A percentile compares a stretch with the other conserved stretches of the same genome.
phyloP scores from a whole-genome alignment of 2,113 vertebrate species.

The Cavia aperea region DNA sequence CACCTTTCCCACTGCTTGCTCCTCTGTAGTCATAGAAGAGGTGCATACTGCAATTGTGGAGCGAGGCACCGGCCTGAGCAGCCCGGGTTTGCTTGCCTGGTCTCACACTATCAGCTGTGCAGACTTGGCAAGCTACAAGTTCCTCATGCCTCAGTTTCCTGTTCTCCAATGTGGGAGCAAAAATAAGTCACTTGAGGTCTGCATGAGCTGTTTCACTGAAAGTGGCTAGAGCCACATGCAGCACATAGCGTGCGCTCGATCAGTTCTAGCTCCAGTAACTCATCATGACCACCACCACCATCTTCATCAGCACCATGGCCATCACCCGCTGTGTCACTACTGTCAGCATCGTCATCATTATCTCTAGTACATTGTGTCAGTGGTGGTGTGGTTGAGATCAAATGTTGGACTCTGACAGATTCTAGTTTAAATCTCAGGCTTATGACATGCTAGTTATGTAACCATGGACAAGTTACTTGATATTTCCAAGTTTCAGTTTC shows the following conservation, averaged over 20 bases:
- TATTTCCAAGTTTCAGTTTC: too few species aligned
- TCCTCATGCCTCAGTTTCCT: not conserved
- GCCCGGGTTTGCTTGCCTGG: not conserved
- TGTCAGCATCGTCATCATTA: fast-evolving
- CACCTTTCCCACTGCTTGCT: not conserved
- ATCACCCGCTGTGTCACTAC: fast-evolving
- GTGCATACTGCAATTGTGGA: not conserved
- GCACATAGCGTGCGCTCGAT: not conserved
- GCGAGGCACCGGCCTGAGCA: not conserved
- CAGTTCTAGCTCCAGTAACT: not conserved
- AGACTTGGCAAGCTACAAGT: not conserved
- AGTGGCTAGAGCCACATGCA: not conserved
- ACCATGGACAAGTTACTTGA: not conserved
- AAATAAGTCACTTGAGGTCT: not conserved
- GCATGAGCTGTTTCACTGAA: not conserved
- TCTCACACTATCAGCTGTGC: not conserved
- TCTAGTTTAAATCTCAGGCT: not conserved
- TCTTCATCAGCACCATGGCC: fast-evolving
- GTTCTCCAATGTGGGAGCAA: not conserved
- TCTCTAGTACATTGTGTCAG: fast-evolving
- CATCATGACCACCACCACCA: fast-evolving
- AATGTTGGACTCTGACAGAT: not conserved
- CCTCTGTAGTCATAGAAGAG: not conserved
- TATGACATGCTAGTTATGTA: not conserved
- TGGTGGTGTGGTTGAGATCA: not conserved